Percentiles rank a stretch among this genome's conserved stretches.
Conservation (phyloP, 2,113 vertebrate genomes). For the Dipodomys ordii region DNA sequence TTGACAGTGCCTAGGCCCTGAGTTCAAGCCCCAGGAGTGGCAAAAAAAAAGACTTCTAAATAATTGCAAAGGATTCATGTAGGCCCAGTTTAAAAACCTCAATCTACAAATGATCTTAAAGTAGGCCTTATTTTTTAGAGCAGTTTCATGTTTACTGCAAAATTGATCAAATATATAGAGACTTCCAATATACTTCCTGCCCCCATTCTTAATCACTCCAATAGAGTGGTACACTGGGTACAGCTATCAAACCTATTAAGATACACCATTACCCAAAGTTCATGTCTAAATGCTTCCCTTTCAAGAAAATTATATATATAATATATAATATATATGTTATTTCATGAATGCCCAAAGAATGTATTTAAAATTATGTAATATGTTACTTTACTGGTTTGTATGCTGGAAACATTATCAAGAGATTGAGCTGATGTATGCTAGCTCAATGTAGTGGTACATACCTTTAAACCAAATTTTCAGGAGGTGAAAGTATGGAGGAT, state of each 20-base stretch:
- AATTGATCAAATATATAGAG: not conserved
- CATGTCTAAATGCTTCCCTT: not conserved
- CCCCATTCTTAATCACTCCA: not conserved
- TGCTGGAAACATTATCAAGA: constrained; percentile 18
- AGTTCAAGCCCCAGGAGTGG: no score
- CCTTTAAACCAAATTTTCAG: not conserved
- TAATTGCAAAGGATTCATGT: not conserved
- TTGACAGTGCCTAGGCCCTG: no score
- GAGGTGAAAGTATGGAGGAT: not conserved
- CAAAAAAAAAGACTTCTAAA: not conserved
- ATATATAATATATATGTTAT: not conserved
- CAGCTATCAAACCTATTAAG: not conserved
- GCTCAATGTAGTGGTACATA: not conserved
- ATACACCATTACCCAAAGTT: not conserved
- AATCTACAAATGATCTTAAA: not conserved
- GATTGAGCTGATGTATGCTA: not conserved
- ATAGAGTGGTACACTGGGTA: no score
- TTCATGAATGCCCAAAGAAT: not conserved
- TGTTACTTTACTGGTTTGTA: not conserved
- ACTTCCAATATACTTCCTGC: not conserved
- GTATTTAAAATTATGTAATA: constrained; percentile 5
- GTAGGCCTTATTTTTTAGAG: not conserved
- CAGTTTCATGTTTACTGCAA: not conserved
- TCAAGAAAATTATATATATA: constrained; percentile 4
- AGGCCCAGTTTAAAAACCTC: not conserved